phyloP scores from a whole-genome alignment of 2,888 invertebrate species.

The Harpalus rufipes region DNA sequence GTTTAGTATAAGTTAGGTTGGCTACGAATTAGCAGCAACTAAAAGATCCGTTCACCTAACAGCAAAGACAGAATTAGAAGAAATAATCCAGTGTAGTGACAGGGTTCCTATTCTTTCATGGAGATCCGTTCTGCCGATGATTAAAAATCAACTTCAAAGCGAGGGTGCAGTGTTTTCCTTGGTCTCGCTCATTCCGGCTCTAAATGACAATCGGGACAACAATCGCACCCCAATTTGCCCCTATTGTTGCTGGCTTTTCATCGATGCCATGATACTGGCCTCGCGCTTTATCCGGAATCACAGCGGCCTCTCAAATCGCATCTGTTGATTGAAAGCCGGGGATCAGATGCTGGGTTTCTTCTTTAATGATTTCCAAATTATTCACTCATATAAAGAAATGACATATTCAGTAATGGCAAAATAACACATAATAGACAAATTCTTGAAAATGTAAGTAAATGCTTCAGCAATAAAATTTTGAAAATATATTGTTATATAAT shows the following conservation, averaged over 20 bases:
- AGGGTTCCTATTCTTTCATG: conserved; percentile 31
- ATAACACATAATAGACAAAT: too few species aligned
- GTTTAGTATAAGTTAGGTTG: not conserved
- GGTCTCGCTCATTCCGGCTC: conserved; percentile 37
- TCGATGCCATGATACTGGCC: conserved; percentile 39
- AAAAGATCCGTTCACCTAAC: not conserved
- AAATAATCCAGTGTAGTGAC: not conserved
- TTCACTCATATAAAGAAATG: conserved; percentile 1
- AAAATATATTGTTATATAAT: too few species aligned
- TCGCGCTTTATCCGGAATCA: not conserved
- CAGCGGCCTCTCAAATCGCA: not conserved
- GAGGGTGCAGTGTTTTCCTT: conserved; percentile 50
- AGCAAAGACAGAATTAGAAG: not conserved
- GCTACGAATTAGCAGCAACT: not conserved
- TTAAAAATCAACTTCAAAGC: conserved; percentile 67
- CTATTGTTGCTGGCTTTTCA: conserved; percentile 56
- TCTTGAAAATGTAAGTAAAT: too few species aligned
- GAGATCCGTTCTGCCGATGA: conserved; percentile 56
- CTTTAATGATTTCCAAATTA: not conserved
- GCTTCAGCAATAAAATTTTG: too few species aligned
- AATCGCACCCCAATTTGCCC: conserved; percentile 68
- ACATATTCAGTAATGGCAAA: too few species aligned
- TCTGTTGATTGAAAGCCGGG: conserved; percentile 6
- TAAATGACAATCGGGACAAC: conserved; percentile 67
- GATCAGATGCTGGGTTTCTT: not conserved